These are phyloP conservation scores for Trachurus trachurus DNA, from an alignment of 2,797 vertebrate species.

Conservation along the genomic window DNA sequence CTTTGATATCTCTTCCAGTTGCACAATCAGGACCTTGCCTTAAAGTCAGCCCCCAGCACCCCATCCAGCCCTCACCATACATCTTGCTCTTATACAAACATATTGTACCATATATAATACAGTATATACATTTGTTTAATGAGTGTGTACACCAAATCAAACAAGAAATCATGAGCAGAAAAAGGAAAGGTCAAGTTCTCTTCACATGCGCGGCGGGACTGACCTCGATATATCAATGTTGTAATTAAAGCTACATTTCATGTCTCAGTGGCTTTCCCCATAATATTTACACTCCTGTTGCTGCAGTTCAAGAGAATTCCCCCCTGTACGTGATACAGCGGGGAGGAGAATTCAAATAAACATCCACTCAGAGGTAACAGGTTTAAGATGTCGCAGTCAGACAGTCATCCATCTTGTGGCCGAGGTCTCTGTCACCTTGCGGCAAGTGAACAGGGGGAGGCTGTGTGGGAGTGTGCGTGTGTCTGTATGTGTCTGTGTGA, in stretches of 20 bases:
- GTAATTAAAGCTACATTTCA: slow-evolving; percentile 87
- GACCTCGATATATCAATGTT: slow-evolving; percentile 82
- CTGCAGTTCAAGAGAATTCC: slow-evolving; percentile 80
- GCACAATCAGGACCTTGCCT: slow-evolving; percentile 21
- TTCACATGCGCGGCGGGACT: slow-evolving; percentile 66
- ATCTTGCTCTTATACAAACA: slow-evolving; percentile 74
- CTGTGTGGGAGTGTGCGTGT: slow-evolving; percentile 33
- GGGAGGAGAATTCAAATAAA: slow-evolving; percentile 86
- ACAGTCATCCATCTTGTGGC: slow-evolving; percentile 83
- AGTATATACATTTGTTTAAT: slow-evolving; percentile 76
- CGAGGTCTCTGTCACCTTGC: slow-evolving; percentile 71
- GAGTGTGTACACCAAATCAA: slow-evolving; percentile 74
- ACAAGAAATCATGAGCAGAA: slow-evolving; percentile 70
- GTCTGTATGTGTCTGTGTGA: slow-evolving; percentile 8
- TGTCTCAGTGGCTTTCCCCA: slow-evolving; percentile 83
- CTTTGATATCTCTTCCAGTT: slow-evolving; percentile 55
- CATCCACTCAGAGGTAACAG: slow-evolving; percentile 83
- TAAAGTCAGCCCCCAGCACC: slow-evolving; percentile 29
- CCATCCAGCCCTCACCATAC: slow-evolving; percentile 46
- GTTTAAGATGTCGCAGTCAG: slow-evolving; percentile 85
- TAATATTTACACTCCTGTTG: slow-evolving; percentile 84
- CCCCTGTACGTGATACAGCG: slow-evolving; percentile 73
- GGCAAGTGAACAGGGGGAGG: slow-evolving; percentile 59
- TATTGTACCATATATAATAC: slow-evolving; percentile 70
- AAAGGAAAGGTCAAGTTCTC: slow-evolving; percentile 73